Percentiles rank a stretch among this genome's conserved stretches.
Evolutionary conservation across 2,797 vertebrate genomes (phyloP).

Genomic region (Melanitta fusca): DNA sequence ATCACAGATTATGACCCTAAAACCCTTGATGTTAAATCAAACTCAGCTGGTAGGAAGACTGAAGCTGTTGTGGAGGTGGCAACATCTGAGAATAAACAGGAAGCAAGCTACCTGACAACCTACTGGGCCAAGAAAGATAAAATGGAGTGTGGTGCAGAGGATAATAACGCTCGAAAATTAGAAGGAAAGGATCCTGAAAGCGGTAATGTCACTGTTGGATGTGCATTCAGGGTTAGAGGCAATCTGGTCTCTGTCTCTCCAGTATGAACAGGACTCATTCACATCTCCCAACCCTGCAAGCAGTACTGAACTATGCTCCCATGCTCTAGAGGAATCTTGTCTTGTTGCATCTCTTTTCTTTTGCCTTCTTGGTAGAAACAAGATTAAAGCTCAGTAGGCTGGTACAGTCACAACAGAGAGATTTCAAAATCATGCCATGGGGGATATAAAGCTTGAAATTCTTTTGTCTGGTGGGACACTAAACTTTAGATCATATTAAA

Average conservation of each 20-base stretch:
- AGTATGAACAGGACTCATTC: neutral
- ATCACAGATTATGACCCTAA: conserved; percentile 66
- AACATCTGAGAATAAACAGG: fast-evolving
- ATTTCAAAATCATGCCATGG: neutral
- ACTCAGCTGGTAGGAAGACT: fast-evolving
- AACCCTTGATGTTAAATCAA: fast-evolving
- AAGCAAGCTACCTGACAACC: conserved; percentile 63
- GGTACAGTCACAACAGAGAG: neutral
- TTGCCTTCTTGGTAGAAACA: neutral
- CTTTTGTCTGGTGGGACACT: neutral
- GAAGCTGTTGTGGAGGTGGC: neutral
- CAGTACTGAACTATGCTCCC: neutral
- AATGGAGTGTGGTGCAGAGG: neutral
- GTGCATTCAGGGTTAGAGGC: neutral
- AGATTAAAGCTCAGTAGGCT: neutral
- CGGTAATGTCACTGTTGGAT: conserved; percentile 24
- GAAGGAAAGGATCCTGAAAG: conserved; percentile 3
- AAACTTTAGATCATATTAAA: neutral
- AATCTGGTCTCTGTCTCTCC: neutral
- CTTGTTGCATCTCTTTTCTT: neutral
- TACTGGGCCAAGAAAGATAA: conserved; percentile 43
- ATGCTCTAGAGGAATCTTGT: neutral
- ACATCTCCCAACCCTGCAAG: neutral
- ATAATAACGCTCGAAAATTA: neutral
- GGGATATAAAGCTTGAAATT: neutral